A percentile compares a stretch with the other conserved stretches of the same genome.
phyloP scores from a whole-genome alignment of 2,113 vertebrate species.

The Caracal caracal region DNA sequence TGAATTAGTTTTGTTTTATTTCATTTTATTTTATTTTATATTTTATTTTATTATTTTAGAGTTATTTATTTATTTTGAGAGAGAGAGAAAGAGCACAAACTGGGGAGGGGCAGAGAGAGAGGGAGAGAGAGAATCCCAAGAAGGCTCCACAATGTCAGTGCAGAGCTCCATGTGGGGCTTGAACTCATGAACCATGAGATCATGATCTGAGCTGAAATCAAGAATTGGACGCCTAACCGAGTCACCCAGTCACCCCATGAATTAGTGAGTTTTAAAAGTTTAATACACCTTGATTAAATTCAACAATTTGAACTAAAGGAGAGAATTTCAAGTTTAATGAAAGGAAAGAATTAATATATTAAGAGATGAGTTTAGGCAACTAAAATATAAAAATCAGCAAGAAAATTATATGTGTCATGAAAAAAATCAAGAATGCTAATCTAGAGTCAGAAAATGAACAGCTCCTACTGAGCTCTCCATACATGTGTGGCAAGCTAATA shows the following conservation, averaged over 20 bases:
- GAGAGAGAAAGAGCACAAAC: too few relatives aligned
- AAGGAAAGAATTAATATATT: not conserved
- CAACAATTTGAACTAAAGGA: not conserved
- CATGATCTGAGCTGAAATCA: too few relatives aligned
- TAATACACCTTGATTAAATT: not conserved
- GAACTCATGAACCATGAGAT: too few relatives aligned
- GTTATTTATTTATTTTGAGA: too few relatives aligned
- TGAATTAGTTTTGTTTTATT: not conserved
- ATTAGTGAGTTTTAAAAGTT: not conserved
- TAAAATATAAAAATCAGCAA: not conserved
- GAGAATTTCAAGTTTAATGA: not conserved
- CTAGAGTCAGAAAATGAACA: not conserved
- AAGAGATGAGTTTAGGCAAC: not conserved
- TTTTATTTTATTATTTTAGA: too few relatives aligned
- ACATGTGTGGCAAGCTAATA: not conserved
- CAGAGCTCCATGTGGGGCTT: too few relatives aligned
- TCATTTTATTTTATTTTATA: too few relatives aligned
- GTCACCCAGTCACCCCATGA: too few relatives aligned
- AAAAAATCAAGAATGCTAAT: conserved; percentile 6
- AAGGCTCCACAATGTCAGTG: too few relatives aligned
- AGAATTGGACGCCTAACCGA: too few relatives aligned
- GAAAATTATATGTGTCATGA: conserved; percentile 3
- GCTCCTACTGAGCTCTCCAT: not conserved
- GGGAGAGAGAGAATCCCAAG: too few relatives aligned
- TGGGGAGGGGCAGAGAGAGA: too few relatives aligned